Conservation (phyloP, 2,113 vertebrate species). For the Zapus hudsonius region DNA sequence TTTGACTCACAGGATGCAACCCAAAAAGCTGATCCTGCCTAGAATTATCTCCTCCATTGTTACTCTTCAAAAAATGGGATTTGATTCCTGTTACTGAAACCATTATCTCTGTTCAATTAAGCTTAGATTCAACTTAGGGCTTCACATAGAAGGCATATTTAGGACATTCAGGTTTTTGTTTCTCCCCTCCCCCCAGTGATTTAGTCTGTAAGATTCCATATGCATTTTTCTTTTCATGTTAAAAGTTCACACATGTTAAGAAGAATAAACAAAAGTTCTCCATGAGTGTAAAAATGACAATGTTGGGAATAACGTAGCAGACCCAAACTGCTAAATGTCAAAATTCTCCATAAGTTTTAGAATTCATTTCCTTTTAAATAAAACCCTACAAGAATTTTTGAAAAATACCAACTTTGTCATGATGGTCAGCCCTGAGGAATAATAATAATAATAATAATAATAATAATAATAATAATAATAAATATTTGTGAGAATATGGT, state of each 20-base stretch:
- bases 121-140: neutral
- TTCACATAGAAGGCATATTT: neutral
- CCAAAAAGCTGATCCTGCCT: neutral
- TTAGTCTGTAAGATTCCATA: neutral
- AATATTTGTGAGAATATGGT: neutral
- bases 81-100: neutral
- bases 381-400: neutral
- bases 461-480: neutral
- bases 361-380: slow-evolving; percentile 11
- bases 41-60: neutral
- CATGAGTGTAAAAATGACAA: neutral
- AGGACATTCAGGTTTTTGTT: neutral
- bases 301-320: no score
- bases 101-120: neutral
- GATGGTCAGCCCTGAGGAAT: neutral
- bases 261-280: neutral
- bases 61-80: neutral
- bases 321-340: no score
- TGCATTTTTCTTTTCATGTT: neutral
- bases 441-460: neutral
- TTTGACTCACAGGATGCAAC: neutral
- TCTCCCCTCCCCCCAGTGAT: neutral
- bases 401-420: slow-evolving; percentile 5
- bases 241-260: neutral
- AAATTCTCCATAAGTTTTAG: neutral